phyloP scores from a whole-genome alignment of 2,113 vertebrate genomes.

The mouse (Mus musculus) region DNA sequence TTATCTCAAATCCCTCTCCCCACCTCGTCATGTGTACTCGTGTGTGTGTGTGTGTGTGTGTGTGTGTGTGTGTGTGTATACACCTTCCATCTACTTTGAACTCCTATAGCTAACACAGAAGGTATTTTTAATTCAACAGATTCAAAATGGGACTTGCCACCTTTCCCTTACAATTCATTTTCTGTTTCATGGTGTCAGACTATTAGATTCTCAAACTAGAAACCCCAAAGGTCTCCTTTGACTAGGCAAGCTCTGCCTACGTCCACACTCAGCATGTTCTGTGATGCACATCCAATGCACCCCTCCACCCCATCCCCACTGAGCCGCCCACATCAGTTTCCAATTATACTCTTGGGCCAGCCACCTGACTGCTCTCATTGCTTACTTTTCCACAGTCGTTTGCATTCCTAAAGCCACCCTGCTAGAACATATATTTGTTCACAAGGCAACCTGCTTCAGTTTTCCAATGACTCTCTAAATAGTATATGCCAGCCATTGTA shows the following conservation, averaged over 20 bases:
- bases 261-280: not conserved
- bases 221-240: conserved; percentile 1
- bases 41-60: not conserved
- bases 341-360: not conserved
- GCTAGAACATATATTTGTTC: not conserved
- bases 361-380: not conserved
- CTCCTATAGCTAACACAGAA: not conserved
- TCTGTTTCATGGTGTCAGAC: not conserved
- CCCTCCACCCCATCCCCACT: not conserved
- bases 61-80: not conserved
- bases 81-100: not conserved
- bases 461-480: not conserved
- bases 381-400: not conserved
- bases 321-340: not conserved
- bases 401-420: not conserved
- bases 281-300: not conserved
- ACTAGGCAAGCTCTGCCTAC: not conserved
- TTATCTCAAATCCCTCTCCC: not conserved
- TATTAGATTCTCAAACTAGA: conserved; percentile 21
- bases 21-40: not conserved
- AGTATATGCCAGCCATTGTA: not conserved
- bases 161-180: conserved; percentile 38
- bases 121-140: not conserved
- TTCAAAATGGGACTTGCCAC: conserved; percentile 4
- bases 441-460: not conserved